Evolutionary conservation across 2,113 vertebrate species (phyloP).

Genomic region (Bambusicola thoracicus): DNA sequence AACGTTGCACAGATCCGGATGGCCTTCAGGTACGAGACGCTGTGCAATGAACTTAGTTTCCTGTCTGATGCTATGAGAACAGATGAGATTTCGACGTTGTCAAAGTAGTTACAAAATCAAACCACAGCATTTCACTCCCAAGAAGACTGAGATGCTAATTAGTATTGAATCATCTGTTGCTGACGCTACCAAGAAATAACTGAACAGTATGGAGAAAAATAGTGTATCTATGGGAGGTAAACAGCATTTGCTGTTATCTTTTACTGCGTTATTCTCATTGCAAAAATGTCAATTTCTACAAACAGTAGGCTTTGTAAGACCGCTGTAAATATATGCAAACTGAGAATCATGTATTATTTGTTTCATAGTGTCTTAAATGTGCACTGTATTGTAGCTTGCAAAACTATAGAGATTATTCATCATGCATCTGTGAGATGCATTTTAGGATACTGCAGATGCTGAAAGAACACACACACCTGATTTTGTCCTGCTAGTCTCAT

Average conservation of each 20-base stretch:
- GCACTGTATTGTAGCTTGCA: neutral
- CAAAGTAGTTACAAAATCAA: slow-evolving; percentile 49
- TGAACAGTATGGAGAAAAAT: neutral
- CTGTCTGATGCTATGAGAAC: slow-evolving; percentile 91
- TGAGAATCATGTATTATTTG: slow-evolving; percentile 4
- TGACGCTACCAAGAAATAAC: neutral
- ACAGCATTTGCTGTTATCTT: neutral
- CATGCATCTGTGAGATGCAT: neutral
- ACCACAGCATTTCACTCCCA: neutral
- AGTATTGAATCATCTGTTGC: neutral
- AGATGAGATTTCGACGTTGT: slow-evolving; percentile 69
- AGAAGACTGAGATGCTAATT: neutral
- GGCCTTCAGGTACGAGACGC: slow-evolving; percentile 92
- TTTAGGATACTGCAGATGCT: neutral
- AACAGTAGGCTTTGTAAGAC: slow-evolving; percentile 12
- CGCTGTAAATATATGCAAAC: slow-evolving; percentile 37
- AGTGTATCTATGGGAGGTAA: neutral
- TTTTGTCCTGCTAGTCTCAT: neutral
- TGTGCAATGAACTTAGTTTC: slow-evolving; percentile 96
- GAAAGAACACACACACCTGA: neutral
- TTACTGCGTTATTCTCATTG: neutral
- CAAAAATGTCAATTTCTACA: slow-evolving; percentile 1
- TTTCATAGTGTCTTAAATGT: slow-evolving; percentile 3
- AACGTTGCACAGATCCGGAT: slow-evolving; percentile 98
- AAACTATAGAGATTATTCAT: neutral